These are phyloP conservation scores for Caretta caretta DNA, from an alignment of 2,113 vertebrate genomes.

Conservation along the genomic window DNA sequence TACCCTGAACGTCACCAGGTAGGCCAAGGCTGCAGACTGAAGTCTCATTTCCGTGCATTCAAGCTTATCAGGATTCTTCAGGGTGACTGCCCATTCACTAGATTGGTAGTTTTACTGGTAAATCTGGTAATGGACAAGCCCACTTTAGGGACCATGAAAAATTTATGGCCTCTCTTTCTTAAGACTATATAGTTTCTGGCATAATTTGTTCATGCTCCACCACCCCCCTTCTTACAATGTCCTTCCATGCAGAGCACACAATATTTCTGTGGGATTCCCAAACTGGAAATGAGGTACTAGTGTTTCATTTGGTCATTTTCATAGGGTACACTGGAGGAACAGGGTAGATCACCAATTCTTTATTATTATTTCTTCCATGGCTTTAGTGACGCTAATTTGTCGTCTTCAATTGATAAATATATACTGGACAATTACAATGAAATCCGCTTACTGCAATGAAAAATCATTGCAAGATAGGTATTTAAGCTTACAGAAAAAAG, in stretches of 20 bases:
- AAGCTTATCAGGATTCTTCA: background rate
- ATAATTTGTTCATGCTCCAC: background rate
- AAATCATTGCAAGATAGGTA: background rate
- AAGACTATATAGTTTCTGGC: background rate
- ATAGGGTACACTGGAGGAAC: background rate
- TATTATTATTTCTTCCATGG: background rate
- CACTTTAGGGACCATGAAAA: background rate
- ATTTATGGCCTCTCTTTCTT: background rate
- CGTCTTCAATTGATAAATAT: background rate
- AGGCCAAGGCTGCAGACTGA: too few relatives aligned
- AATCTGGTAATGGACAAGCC: background rate
- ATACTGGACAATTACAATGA: background rate
- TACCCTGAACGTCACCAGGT: too few relatives aligned
- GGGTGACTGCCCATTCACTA: background rate
- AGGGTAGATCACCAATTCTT: too few relatives aligned
- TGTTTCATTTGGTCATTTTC: background rate
- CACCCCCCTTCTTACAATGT: background rate
- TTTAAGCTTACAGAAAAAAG: background rate
- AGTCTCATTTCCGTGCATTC: too few relatives aligned
- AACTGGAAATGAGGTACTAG: background rate
- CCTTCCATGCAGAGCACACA: background rate
- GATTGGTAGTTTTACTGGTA: background rate
- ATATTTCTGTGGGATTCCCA: background rate
- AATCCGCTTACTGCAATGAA: background rate
- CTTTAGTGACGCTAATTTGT: background rate